Conservation (phyloP, 2,888 invertebrate species). For the Synergus laeviventris region DNA sequence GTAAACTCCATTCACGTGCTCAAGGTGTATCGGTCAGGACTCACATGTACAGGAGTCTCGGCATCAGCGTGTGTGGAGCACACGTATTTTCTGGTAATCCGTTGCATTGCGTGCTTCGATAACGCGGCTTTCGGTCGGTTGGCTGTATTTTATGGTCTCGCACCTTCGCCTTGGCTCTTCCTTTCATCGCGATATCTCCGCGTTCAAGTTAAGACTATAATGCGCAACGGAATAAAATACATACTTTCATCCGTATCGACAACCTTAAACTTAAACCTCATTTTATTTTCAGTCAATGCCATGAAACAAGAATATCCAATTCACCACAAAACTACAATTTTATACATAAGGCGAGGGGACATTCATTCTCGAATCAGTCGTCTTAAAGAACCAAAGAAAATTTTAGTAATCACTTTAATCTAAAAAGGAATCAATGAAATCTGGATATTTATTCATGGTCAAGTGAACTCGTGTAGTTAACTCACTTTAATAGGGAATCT, state of each 20-base stretch:
- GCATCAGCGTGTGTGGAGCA: conserved; percentile 45
- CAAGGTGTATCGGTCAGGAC: conserved; percentile 33
- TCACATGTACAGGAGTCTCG: conserved; percentile 2
- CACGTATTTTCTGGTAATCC: conserved; percentile 63
- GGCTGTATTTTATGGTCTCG: conserved; percentile 72
- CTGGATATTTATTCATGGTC: no score
- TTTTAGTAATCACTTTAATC: no score
- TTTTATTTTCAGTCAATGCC: background rate
- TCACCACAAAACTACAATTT: background rate
- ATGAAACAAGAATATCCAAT: background rate
- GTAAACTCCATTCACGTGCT: conserved; percentile 12
- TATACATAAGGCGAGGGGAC: no score
- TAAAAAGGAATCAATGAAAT: no score
- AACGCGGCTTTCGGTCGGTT: conserved; percentile 64
- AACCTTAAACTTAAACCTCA: background rate
- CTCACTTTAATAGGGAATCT: no score
- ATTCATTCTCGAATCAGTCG: no score
- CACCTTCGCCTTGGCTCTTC: conserved; percentile 65
- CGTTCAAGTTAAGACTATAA: conserved; percentile 56
- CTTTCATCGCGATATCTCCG: conserved; percentile 63
- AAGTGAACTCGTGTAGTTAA: no score
- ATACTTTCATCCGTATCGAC: background rate
- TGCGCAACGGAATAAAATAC: conserved; percentile 31
- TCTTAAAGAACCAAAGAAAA: no score
- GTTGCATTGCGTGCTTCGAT: conserved; percentile 73